These are phyloP conservation scores for Puffinus mauretanicus DNA, from an alignment of 2,113 vertebrate genomes.

Conservation along the genomic window DNA sequence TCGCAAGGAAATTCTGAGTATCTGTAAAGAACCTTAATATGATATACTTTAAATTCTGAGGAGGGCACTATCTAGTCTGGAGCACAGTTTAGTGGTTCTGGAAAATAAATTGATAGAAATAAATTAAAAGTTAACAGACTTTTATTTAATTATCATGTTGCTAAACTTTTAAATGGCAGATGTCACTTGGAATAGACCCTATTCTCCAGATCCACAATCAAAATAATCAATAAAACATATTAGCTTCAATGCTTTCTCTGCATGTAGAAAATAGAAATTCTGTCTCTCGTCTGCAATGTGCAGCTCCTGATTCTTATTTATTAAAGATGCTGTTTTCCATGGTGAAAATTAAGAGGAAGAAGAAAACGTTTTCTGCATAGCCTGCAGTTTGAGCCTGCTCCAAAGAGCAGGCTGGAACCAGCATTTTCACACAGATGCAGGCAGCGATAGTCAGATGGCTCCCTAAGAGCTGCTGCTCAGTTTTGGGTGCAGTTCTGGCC, in stretches of 20 bases:
- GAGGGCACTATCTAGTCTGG: neutral
- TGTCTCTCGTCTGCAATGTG: neutral
- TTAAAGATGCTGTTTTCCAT: neutral
- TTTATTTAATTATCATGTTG: neutral
- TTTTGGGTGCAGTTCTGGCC: neutral
- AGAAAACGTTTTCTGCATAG: neutral
- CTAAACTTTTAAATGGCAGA: constrained; percentile 14
- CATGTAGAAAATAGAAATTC: neutral
- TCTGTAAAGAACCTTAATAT: neutral
- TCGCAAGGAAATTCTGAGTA: neutral
- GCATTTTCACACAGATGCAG: neutral
- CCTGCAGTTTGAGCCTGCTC: neutral
- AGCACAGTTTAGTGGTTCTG: neutral
- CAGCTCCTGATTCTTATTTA: neutral
- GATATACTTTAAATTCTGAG: neutral
- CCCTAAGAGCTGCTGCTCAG: neutral
- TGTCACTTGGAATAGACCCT: constrained; percentile 15
- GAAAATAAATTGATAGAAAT: neutral
- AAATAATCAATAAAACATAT: constrained; percentile 27
- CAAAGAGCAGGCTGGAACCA: neutral
- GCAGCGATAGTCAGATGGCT: neutral
- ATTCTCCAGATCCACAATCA: neutral
- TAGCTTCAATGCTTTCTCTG: neutral
- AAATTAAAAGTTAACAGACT: neutral
- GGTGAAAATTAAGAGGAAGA: neutral